These are phyloP conservation scores for Cricetomys ansorgei DNA, from an alignment of 2,113 vertebrate genomes.

Conservation along the genomic window DNA sequence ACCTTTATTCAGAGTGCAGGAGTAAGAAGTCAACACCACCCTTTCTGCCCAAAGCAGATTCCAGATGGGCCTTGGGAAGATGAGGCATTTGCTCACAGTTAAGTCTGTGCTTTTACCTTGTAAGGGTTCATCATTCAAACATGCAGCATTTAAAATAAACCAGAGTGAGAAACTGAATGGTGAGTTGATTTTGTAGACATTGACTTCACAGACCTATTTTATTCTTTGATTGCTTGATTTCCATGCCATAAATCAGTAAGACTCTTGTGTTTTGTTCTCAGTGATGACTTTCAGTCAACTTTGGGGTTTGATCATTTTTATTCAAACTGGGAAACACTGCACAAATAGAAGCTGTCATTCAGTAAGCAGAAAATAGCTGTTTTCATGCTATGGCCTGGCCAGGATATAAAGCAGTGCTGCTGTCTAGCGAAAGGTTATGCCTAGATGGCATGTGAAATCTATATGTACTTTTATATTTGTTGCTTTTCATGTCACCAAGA, in stretches of 20 bases:
- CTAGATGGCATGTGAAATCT: background rate
- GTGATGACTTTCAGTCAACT: conserved; percentile 29
- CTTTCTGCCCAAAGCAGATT: background rate
- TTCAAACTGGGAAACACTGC: conserved; percentile 21
- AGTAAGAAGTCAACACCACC: background rate
- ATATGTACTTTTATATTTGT: background rate
- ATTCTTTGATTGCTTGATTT: conserved; percentile 46
- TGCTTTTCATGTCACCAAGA: too few relatives aligned
- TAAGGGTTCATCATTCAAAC: background rate
- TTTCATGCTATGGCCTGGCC: background rate
- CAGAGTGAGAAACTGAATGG: conserved; percentile 22
- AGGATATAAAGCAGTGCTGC: background rate
- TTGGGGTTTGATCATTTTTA: conserved; percentile 45
- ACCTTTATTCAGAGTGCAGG: conserved; percentile 12
- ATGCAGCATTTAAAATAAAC: conserved; percentile 43
- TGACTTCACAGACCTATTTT: background rate
- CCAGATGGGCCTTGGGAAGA: background rate
- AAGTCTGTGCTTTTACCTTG: background rate
- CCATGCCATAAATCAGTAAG: background rate
- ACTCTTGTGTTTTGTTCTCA: background rate
- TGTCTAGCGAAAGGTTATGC: conserved; percentile 5
- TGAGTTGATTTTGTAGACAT: conserved; percentile 40
- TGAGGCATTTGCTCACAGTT: background rate
- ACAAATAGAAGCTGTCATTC: conserved; percentile 16
- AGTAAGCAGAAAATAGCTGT: conserved; percentile 35